Base-by-base conservation (phyloP, 2,888 invertebrate species). In the Rhodophaea formosa region DNA sequence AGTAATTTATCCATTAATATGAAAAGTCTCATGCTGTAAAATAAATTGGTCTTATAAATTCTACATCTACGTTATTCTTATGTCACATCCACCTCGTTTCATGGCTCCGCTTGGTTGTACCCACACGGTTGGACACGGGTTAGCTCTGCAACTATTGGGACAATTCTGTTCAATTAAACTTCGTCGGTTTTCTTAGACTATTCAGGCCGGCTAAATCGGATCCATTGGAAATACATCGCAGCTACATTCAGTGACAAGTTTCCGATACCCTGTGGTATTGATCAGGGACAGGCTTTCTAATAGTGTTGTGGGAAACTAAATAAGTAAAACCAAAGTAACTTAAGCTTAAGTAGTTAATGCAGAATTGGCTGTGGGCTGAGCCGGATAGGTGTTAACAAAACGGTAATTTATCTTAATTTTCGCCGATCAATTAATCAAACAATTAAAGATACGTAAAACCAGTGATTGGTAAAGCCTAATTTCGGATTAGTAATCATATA, bases 111-210 rank as follows among this genome's bases (percentile, higher is more conserved):
- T 16, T 12, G 7, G 45, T 17, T 15, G 54, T 55, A 45, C 32
- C 45, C 32, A 15, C 53, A 30, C 45, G 45, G 54, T 55, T 12
- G 54, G 45, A 55, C 54, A 45, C 54, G 45, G 54, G 54, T 55
- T 55, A 32, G 32, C 54, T 55, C 44, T 10, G 10, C 43, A 56
- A 56, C 56, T 56, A 56, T 56, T 56, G 56, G 56, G 56, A 56
- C 56, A 47, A 49, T 56, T 56, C 56, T 56, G 49, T 56, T 56
- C 56, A 56, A 56, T 56, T 56, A 56, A 56, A 56, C 56, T 56
- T 56, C 29, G 30, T 12, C 29, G 47, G 42, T 49, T 47, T 56
- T 16, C 43, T 56, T 42, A 23, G 43, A 17, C 16, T 14, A 30
- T 49, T 23, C 49, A n/a, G 39, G 17, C 29, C 54, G 32, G 7